A percentile compares a stretch with the other conserved stretches of the same genome.
Conservation (phyloP, 2,888 invertebrate species). For the Callyntrura guangdongensis region DNA sequence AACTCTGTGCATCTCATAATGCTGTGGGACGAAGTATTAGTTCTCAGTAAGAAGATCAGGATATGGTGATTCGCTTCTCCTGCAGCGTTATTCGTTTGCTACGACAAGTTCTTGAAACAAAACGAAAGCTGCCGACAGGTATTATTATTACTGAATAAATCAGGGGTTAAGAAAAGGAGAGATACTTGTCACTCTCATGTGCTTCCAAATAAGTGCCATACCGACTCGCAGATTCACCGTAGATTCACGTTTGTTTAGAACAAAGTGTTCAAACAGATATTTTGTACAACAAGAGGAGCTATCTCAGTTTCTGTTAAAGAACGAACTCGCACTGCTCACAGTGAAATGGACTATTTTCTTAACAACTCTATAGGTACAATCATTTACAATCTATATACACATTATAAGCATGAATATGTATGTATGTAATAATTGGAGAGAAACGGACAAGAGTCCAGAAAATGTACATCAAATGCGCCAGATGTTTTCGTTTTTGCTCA, state of each 20-base stretch:
- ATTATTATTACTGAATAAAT: conserved; percentile 54
- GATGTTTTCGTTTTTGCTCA: conserved; percentile 50
- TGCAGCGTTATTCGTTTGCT: neutral
- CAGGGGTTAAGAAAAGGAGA: neutral
- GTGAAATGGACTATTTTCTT: conserved; percentile 1
- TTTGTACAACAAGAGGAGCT: neutral
- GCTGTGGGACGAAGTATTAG: neutral
- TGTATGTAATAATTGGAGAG: conserved; percentile 23
- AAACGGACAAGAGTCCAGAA: neutral
- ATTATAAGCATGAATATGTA: neutral
- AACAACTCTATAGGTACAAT: neutral
- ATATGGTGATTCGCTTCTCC: neutral
- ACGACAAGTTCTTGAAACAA: neutral
- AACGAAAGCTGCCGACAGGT: conserved; percentile 48
- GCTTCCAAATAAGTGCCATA: neutral
- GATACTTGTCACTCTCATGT: conserved; percentile 40
- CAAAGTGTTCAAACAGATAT: neutral
- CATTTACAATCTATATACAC: neutral
- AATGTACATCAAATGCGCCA: conserved; percentile 35
- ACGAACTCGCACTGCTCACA: neutral
- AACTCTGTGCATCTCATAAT: no score
- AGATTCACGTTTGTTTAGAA: neutral
- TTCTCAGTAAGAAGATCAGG: neutral
- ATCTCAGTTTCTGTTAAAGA: neutral
- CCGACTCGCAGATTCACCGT: conserved; percentile 6